Evolutionary conservation across 2,888 invertebrate species (phyloP), one percentile per base, ranked within the genome.

Genomic region (Athalia rosae): DNA sequence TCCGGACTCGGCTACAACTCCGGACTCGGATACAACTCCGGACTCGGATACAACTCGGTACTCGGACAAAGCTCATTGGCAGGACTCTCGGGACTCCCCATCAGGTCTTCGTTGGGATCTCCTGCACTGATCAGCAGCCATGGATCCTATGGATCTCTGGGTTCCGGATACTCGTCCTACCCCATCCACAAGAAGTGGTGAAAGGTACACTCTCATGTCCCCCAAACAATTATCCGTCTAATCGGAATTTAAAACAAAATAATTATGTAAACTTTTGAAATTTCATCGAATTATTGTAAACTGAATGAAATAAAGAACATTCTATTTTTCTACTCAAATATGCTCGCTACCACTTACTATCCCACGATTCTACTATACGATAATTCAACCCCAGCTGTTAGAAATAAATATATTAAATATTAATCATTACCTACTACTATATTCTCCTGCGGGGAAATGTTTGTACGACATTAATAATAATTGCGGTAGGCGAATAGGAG

Each of bases 111-210:
- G 15, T 15, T 48, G 6, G 47, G 59, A 63, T 67, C 76, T 67
- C 13, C n/a, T n/a, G n/a, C 76, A 45, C 13, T 45, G 13, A 43
- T 15, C 3, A 15, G n/a, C 56, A 47, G 66, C 13, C 48, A 53
- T 41, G 77, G 67, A 62, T 58, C 64, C 5, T 59, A 77, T 28
- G 69, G 67, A 28, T 28, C 28, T 43, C 71, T 77, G 11, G 76
- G 48, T 28, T 62, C 61, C 7, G 47, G 71, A 15, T 79, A 79
- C 50, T 83, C 80, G 64, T 58, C 62, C 53, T 81, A 83, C 53
- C 9, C 79, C 7, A 15, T 15, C 8, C 80, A 80, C 13, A 83
- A 81, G 78, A 83, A 82, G 41, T 82, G 80, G 82, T 82, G 77
- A 81, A 79, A 71, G 50, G 53, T 28, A n/a, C 6, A 53, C 28